Conservation (phyloP, 2,113 vertebrate genomes). For the Neogale vison region DNA sequence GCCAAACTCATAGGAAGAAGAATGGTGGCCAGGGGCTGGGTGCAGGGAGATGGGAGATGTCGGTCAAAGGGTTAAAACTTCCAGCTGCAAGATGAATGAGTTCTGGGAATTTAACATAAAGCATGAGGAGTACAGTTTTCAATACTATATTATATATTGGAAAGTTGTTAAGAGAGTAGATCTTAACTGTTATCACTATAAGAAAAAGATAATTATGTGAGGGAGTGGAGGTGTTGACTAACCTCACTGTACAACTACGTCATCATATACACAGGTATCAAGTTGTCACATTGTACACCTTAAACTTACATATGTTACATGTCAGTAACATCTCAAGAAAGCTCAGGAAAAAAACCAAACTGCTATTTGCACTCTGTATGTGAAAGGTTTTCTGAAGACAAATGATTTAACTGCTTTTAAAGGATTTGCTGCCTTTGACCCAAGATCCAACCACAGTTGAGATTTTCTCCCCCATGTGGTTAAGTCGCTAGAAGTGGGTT, state of each 20-base stretch:
- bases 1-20: not conserved
- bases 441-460: not conserved
- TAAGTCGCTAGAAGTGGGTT: not conserved
- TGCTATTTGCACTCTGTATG: not conserved
- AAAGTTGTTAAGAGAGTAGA: not conserved
- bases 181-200: not conserved
- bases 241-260: not conserved
- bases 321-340: not conserved
- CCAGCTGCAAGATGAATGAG: not conserved
- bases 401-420: not conserved
- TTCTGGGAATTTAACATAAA: not conserved
- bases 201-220: not conserved
- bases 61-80: not conserved
- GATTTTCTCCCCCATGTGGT: not conserved
- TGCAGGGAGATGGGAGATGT: not conserved
- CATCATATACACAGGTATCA: not conserved
- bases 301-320: not conserved
- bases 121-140: not conserved
- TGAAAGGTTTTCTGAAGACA: constrained; percentile 32
- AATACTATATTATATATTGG: not conserved
- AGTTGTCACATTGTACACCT: not conserved
- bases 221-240: not conserved
- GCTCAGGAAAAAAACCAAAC: not conserved
- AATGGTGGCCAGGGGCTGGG: not conserved
- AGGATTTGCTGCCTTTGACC: not conserved